phyloP scores from a whole-genome alignment of 2,888 invertebrate species.

The Tupiocoris notatus region DNA sequence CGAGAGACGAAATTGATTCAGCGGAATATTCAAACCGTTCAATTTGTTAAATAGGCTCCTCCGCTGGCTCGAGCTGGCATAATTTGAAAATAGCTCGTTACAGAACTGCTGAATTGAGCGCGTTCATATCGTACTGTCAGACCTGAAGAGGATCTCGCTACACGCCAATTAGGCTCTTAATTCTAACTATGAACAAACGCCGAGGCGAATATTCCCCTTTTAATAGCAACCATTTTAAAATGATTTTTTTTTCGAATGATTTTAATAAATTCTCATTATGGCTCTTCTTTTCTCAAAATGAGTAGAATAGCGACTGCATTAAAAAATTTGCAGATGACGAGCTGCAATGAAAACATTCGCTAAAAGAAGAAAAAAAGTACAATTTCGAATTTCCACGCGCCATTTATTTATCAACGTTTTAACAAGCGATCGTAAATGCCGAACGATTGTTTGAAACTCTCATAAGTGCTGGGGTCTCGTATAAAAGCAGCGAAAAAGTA shows the following conservation, averaged over 20 bases:
- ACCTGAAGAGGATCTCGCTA: not conserved
- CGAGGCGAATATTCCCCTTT: no score
- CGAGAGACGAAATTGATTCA: constrained; percentile 29
- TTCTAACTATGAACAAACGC: no score
- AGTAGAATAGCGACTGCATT: no score
- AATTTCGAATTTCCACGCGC: no score
- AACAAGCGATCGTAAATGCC: not conserved
- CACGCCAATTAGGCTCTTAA: not conserved
- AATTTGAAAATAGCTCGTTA: not conserved
- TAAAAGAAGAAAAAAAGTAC: no score
- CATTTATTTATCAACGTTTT: not conserved
- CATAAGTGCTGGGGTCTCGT: not conserved
- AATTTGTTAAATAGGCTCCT: not conserved
- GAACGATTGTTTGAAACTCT: not conserved
- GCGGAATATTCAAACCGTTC: not conserved
- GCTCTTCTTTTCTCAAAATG: no score
- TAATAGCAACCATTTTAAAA: no score
- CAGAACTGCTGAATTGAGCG: not conserved
- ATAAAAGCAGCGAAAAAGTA: not conserved
- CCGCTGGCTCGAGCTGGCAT: not conserved
- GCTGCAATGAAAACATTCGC: no score
- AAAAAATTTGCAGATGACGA: no score
- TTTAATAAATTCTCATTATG: no score
- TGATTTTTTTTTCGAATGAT: no score
- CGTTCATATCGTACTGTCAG: not conserved